Evolutionary conservation across 2,113 vertebrate species (phyloP).

Genomic region (Brachyhypopomus gauderio): DNA sequence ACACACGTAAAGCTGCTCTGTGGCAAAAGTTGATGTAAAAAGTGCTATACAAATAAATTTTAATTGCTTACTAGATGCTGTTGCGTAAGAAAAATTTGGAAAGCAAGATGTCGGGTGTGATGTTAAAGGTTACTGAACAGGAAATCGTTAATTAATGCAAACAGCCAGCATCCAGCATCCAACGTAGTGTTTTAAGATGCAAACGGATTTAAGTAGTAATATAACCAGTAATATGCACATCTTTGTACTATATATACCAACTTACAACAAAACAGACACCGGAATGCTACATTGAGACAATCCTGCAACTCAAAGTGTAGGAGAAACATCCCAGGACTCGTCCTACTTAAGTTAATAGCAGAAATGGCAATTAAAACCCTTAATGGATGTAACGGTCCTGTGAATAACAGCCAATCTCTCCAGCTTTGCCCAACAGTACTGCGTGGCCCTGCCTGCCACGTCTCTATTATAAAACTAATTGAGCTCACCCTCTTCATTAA

Average conservation of each 20-base stretch:
- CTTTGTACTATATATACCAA: background rate
- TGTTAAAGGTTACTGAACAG: too few relatives aligned
- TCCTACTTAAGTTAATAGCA: slow-evolving; percentile 8
- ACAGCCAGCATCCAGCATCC: too few relatives aligned
- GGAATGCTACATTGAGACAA: slow-evolving; percentile 5
- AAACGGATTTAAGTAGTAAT: too few relatives aligned
- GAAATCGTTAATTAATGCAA: too few relatives aligned
- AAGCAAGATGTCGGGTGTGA: background rate
- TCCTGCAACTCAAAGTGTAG: background rate
- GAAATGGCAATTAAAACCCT: slow-evolving; percentile 6
- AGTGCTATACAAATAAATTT: too few relatives aligned
- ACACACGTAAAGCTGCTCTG: too few relatives aligned
- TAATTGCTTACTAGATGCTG: background rate
- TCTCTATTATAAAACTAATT: slow-evolving; percentile 41
- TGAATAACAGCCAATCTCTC: slow-evolving; percentile 36
- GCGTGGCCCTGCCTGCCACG: slow-evolving; percentile 18
- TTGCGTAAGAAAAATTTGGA: background rate
- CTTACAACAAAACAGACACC: background rate
- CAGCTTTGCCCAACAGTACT: slow-evolving; percentile 18
- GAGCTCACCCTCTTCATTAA: slow-evolving; percentile 44
- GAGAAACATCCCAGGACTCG: background rate
- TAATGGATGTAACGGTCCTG: slow-evolving; percentile 42
- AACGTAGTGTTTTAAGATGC: too few relatives aligned
- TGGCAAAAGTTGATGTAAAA: too few relatives aligned
- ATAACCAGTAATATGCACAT: too few relatives aligned